Evolutionary conservation across 2,113 vertebrate genomes (phyloP), one percentile per base, ranked within the genome.

Genomic region (Nesospiza acunhae): DNA sequence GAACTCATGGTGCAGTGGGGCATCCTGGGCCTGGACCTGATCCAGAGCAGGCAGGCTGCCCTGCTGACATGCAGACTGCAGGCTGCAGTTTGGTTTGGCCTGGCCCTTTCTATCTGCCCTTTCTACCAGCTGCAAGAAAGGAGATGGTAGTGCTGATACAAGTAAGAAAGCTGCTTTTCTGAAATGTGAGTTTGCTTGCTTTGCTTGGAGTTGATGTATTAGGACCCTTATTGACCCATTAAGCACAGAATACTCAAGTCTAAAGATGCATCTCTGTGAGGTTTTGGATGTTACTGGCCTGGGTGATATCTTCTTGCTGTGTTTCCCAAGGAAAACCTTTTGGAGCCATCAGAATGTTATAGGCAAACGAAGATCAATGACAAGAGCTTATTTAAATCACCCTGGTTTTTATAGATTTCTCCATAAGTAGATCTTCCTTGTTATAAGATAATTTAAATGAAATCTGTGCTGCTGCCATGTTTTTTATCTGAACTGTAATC

Each of bases 41-140:
- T 60, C 28, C 3, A 5, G 59, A 76, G 39, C 37, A 52, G 46
- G 42, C 64, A 23, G 27, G 41, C 31, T 53, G 6, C n/a, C 52
- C 75, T 3, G 3, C 39, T 59, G 33, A 6, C 7, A 0, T 10
- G 23, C 2, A 5, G 23, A 8, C 52, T 14, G 1, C 33, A 12
- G 64, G 33, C 58, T 56, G 52, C 18, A 11, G 39, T 50, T 63
- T n/a, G 37, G 18, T 79, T 90, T 89, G 75, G 18, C 49, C n/a
- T 82, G 53, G 18, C 39, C 3, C 0, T 76, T 75, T 47, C 35
- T 58, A 35, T n/a, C 31, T 66, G 70, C 58, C n/a, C 3, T n/a
- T n/a, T n/a, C n/a, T n/a, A 58, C n/a, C 42, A 46, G 27, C 52
- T 80, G 59, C 59, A 50, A 69, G 18, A 50, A 60, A 1, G 53